Evolutionary conservation across 2,113 vertebrate species (phyloP).

Genomic region (Herpailurus yagouaroundi): DNA sequence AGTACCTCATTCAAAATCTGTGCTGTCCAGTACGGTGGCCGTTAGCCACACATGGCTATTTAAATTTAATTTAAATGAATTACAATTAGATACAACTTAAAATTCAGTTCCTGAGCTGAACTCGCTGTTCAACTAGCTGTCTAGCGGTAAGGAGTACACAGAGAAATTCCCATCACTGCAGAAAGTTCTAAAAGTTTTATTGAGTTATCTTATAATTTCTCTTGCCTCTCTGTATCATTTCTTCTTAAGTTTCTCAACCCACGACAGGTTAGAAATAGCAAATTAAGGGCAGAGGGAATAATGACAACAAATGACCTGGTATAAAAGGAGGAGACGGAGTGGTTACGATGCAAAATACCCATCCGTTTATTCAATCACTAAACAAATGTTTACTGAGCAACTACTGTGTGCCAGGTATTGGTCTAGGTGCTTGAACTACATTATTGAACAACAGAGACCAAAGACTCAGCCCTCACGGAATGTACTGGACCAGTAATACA

Average conservation of each 20-base stretch:
- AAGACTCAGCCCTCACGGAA: too few relatives aligned
- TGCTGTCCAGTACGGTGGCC: not conserved
- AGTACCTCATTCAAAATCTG: not conserved
- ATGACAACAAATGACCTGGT: not conserved
- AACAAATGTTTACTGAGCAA: not conserved
- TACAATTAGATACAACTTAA: not conserved
- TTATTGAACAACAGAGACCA: not conserved
- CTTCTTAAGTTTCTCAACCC: not conserved
- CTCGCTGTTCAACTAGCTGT: not conserved
- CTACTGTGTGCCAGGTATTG: not conserved
- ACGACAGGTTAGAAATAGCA: not conserved
- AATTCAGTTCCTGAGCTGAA: slow-evolving; percentile 3
- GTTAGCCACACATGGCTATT: not conserved
- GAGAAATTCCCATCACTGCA: not conserved
- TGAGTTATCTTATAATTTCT: not conserved
- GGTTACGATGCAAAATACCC: not conserved
- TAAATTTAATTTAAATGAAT: not conserved
- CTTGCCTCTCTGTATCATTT: not conserved
- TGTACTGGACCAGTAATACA: not conserved
- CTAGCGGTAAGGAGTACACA: not conserved
- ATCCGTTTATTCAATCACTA: not conserved
- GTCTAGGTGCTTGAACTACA: not conserved
- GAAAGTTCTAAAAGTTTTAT: slow-evolving; percentile 16
- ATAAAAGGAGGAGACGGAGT: not conserved
- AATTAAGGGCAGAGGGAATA: not conserved